Conservation (phyloP, 2,113 vertebrate species). For the Mesitornis unicolor region DNA sequence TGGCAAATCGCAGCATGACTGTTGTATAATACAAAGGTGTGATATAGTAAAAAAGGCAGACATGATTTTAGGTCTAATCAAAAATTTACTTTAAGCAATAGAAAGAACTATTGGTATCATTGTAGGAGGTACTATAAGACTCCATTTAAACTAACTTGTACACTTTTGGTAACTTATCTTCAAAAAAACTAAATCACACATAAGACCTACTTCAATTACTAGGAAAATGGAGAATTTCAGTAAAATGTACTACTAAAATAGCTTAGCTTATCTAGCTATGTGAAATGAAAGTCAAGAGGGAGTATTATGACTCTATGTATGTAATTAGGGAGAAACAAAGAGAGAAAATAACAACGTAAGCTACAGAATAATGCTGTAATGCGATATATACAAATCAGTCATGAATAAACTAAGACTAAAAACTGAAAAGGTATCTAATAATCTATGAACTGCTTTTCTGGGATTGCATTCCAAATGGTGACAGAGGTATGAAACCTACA, state of each 20-base stretch:
- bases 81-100: background rate
- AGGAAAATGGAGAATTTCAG: background rate
- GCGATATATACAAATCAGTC: background rate
- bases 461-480: background rate
- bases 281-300: background rate
- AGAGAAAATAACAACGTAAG: background rate
- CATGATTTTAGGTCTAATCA: background rate
- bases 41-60: background rate
- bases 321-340: background rate
- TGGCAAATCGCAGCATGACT: background rate
- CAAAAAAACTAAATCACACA: background rate
- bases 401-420: background rate
- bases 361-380: background rate
- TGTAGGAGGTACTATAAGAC: background rate
- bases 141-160: background rate
- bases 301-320: background rate
- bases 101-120: background rate
- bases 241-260: background rate
- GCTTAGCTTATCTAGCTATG: background rate
- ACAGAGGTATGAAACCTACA: background rate
- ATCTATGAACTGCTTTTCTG: background rate
- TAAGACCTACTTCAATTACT: background rate
- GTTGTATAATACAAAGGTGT: background rate
- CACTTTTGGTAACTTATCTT: background rate
- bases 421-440: background rate